These are phyloP conservation scores for Ptilorrhoa leucosticta DNA, from an alignment of 2,113 vertebrate genomes.

Conservation along the genomic window DNA sequence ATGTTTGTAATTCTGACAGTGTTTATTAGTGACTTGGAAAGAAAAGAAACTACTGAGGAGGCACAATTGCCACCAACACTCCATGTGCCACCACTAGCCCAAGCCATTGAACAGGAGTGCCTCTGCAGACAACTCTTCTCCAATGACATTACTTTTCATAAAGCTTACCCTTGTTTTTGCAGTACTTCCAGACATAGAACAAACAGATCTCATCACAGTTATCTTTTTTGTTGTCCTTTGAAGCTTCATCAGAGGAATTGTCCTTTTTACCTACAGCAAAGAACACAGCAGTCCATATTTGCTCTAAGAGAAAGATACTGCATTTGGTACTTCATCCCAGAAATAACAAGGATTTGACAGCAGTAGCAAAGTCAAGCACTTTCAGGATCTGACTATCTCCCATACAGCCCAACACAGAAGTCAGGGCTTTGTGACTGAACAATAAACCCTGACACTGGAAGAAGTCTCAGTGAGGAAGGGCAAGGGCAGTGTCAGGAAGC, in stretches of 20 bases:
- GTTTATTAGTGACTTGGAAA: neutral
- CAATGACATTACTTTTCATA: neutral
- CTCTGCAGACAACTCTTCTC: neutral
- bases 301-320: neutral
- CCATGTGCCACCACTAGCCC: neutral
- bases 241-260: neutral
- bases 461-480: neutral
- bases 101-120: neutral
- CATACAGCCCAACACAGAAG: neutral
- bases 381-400: neutral
- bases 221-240: neutral
- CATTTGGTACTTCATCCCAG: neutral
- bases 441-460: neutral
- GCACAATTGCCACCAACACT: neutral
- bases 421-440: neutral
- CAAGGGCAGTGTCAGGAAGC: neutral
- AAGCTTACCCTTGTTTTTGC: constrained; percentile 77
- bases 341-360: neutral
- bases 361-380: neutral
- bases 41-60: neutral
- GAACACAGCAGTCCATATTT: neutral
- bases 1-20: neutral
- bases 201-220: constrained; percentile 82
- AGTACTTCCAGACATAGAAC: constrained; percentile 74
- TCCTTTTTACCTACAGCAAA: constrained; percentile 1